Evolutionary conservation across 1,140 invertebrate genomes (phyloP).

Genomic region (Eriocheir sinensis): DNA sequence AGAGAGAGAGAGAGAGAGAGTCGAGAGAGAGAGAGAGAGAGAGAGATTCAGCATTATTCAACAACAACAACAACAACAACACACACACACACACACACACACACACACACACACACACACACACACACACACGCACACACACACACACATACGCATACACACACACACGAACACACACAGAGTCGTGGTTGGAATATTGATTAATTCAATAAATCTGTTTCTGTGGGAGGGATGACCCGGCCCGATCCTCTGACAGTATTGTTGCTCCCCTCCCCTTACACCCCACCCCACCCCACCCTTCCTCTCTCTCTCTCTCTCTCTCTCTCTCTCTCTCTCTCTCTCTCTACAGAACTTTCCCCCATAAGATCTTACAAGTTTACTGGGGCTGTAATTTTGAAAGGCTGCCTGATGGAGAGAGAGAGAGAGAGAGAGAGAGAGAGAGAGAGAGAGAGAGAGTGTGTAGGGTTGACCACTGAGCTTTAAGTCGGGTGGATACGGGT

Average conservation of each 20-base stretch:
- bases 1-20: constrained; percentile 50
- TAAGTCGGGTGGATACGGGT: background rate
- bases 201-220: constrained; percentile 27
- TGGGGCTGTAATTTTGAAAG: background rate
- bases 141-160: constrained; percentile 38
- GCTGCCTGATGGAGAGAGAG: background rate
- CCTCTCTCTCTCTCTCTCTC: background rate
- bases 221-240: background rate
- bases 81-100: background rate
- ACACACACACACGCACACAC: background rate
- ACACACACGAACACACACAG: constrained; percentile 32
- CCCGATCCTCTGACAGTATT: background rate
- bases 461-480: constrained; percentile 13
- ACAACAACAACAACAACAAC: too few species aligned
- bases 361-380: background rate
- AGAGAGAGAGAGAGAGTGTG: constrained; percentile 12
- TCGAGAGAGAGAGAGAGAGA: constrained; percentile 1
- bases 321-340: constrained; percentile 22
- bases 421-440: constrained; percentile 3
- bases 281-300: background rate
- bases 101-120: background rate
- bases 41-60: too few species aligned
- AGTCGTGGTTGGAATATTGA: background rate
- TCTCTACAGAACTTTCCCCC: background rate
- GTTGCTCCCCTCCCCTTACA: background rate